Base-by-base conservation (phyloP, 2,888 invertebrate genomes). In the Anoncus sp. region DNA sequence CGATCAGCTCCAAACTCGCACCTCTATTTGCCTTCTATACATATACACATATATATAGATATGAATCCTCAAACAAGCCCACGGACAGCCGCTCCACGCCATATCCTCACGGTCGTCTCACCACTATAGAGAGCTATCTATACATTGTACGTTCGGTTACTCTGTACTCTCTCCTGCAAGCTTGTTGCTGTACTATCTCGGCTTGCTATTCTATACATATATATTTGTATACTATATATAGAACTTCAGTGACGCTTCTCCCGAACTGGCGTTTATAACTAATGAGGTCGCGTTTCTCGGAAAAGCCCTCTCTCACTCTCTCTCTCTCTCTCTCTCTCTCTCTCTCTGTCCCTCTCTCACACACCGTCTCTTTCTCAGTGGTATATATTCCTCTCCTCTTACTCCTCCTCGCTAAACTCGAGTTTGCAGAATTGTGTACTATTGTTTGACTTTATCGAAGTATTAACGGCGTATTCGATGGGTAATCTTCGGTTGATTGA, bases 201-300 rank as follows among this genome's bases (percentile, higher is more conserved):
- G 20, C 31, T 31, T 43, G 24, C 40, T 71, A 65, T 53, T 55
- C 24, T 27, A 24, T 67, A 45, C 24, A 55, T 18, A 47, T 22
- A 45, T 43, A 45, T 53, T 20, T 43, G 38, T 18, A 51, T 45
- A 43, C 31, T 40, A 27, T 72, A 31, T 53, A 53, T 59, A 59
- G 24, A 59, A 9, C 40, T 12, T 18, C 66, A 18, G 27, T 51
- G 62, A 62, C 47, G 38, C 57, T 3, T 53, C 51, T 53, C 53
- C 45, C 77, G 62, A 63, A 47, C 38, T 45, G 20, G 18, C 71
- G 73, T 75, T 79, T 72, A 72, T 65, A 71, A 79, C 72, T 76
- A 79, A 79, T 76, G 72, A 72, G 62, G 75, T 79, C 79, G 57
- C 62, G 72, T 63, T 73, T 59, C 75, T 74, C 47, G 51, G 59